Conservation (phyloP, 2,113 vertebrate species). For the Acrocephalus arundinaceus region DNA sequence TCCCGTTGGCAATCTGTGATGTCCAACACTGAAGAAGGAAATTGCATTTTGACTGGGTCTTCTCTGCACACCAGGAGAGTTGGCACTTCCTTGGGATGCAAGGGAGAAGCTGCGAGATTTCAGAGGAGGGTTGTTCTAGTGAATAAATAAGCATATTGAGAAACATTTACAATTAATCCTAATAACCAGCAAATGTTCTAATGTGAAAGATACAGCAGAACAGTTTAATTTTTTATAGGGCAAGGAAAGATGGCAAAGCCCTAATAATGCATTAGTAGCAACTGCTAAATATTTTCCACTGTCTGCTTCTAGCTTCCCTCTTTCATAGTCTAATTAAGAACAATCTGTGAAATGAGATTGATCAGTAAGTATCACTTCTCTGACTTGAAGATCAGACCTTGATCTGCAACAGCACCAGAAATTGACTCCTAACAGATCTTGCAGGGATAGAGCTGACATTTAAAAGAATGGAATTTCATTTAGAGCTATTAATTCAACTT, state of each 20-base stretch:
- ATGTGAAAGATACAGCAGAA: background rate
- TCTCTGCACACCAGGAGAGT: conserved; percentile 87
- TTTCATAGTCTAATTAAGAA: background rate
- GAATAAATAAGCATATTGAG: conserved; percentile 67
- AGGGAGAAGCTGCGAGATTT: conserved; percentile 95
- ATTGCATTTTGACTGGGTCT: conserved; percentile 87
- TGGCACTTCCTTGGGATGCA: conserved; percentile 90
- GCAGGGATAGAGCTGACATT: background rate
- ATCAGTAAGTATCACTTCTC: background rate
- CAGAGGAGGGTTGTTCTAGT: conserved; percentile 92
- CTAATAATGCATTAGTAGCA: background rate
- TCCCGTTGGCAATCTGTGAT: conserved; percentile 82
- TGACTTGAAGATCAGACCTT: background rate
- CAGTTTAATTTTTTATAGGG: background rate
- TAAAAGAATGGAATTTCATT: background rate
- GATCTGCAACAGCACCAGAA: background rate
- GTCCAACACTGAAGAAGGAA: conserved; percentile 83
- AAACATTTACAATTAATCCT: conserved; percentile 39
- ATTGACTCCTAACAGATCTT: background rate
- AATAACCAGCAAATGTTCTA: background rate
- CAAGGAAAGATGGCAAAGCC: background rate
- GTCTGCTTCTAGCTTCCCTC: background rate
- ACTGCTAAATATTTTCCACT: background rate
- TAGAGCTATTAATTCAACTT: background rate
- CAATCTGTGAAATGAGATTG: background rate